Base-by-base conservation (phyloP, 2,888 invertebrate species). In the Erebia epiphron region DNA sequence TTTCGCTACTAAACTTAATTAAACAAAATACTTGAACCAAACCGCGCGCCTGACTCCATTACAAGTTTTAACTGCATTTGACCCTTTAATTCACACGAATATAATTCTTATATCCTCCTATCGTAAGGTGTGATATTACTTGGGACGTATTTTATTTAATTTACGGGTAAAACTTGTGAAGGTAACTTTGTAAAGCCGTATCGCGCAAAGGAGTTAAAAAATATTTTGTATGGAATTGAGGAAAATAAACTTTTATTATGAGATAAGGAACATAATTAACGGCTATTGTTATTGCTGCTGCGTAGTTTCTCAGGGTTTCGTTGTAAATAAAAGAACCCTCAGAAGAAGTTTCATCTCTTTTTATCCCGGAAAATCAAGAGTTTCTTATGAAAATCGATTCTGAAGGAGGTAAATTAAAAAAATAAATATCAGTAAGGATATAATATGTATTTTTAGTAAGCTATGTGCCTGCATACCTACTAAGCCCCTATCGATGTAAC, bases 1-100 rank as follows among this genome's bases (percentile, higher is more conserved):
- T 52, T 16, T 9, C 52, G 52, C 50, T n/a, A n/a, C 41, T 3
- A 60, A 60, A 62, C 18, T 62, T 62, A 62, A 62, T 62, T 62
- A 62, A 46, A 62, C 46, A 46, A 49, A 62, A 21, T 18, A 21
- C 7, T 11, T n/a, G 35, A 64, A 64, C 10, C 21, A 64, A 52
- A 64, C 64, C 67, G 46, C 26, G 21, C 7, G 21, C 61, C 46
- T 7, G 5, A 49, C 43, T 60, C 16, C 60, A 60, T 60, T 46
- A 62, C 61, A 46, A 62, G 43, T 46, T 62, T 60, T 14, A 21
- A 46, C 1, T 21, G 46, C n/a, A 41, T 7, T 11, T 1, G 1
- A n/a, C n/a, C n/a, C n/a, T 7, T 21, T 16, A 56, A 13, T 18
- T 21, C 18, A 46, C 1, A 13, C 46, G 21, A 21, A 49, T 18